Evolutionary conservation across 2,888 invertebrate genomes (phyloP), one percentile per base, ranked within the genome.

Genomic region (Pilophorus perplexus): DNA sequence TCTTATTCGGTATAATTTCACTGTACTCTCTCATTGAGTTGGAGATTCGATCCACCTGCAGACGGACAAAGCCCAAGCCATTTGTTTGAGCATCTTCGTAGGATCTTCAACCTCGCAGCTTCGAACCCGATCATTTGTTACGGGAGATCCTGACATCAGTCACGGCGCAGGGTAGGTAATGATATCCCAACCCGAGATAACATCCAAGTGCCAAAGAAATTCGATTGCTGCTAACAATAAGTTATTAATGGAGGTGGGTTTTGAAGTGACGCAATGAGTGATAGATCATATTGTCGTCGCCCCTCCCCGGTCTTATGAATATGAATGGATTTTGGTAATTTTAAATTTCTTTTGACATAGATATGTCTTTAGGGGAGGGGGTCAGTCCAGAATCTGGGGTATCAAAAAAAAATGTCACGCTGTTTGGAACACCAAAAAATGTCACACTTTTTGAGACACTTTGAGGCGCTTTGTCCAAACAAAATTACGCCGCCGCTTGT

Each of bases 171-270:
- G 57, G 57, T n/a, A n/a, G n/a, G n/a, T 57, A 57, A 57, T 57
- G 57, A 57, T 57, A 57, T 38, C 38, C 57, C 38, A 40, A 46
- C 46, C 57, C 10, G 40, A 57, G 40, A 57, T 40, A 57, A 40
- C 57, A 57, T 40, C 38, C 38, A n/a, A 57, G 40, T 57, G 57
- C 57, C 60, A 60, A 60, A 46, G 46, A 62, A 62, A 48, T 62
- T 46, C 48, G 62, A 62, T 62, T 33, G 62, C 62, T 37, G 33
- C 44, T 48, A 62, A 62, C 62, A 62, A 62, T 62, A 62, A 62
- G 62, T 48, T 62, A 62, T 48, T 48, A 62, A 62, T 62, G 62
- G 28, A 46, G 14, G 46, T 23, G 33, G 44, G 20, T 25, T 44
- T 48, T 25, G 28, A 28, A n/a, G 46, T 46, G 62, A 62, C 60